Base-by-base conservation (phyloP, 2,797 vertebrate genomes). In the Distichodus sexfasciatus region DNA sequence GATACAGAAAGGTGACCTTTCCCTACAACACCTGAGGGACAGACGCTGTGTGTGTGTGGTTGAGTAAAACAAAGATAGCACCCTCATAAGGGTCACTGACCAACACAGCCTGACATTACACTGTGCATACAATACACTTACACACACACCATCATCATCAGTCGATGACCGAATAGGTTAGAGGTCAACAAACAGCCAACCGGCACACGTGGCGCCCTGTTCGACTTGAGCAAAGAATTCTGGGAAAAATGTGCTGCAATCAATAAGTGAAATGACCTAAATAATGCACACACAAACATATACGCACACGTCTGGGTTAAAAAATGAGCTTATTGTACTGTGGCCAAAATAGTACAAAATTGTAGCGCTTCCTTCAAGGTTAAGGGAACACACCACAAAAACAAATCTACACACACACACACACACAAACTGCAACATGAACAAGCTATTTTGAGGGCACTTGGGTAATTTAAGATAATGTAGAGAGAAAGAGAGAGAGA, bases 1-100 rank as follows among this genome's bases (percentile, higher is more conserved):
- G 50, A 66, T 48, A 54, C 66, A 71, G 62, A 19, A 67, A 62
- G 28, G 53, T 59, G 48, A 75, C 55, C 57, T 71, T 67, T 67
- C 33, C 38, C 4, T 15, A 29, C 55, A 70, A 33, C 33, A 71
- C 67, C 62, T 75, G 29, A 65, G 60, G 66, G 46, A 41, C n/a
- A 65, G n/a, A 7, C 23, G 2, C 14, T 55, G 26, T 44, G 38
- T 40, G 23, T 51, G 23, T 19, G 62, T 26, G 47, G 23, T 44
- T 46, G 41, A 55, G 64, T 15, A 10, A 1, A 8, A 1, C 8
- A 0, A n/a, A 21, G 28, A 53, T 31, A 17, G 14, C 9, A 53
- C 21, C 11, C 24, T 51, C 24, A 51, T 29, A 17, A 28, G 17
- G 28, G 50, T n/a, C 48, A 4, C 4, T 51, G 26, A 51, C 26